Percentiles rank a stretch among this genome's conserved stretches.
phyloP scores from a whole-genome alignment of 1,140 invertebrate genomes.

The Brachionus plicatilis region DNA sequence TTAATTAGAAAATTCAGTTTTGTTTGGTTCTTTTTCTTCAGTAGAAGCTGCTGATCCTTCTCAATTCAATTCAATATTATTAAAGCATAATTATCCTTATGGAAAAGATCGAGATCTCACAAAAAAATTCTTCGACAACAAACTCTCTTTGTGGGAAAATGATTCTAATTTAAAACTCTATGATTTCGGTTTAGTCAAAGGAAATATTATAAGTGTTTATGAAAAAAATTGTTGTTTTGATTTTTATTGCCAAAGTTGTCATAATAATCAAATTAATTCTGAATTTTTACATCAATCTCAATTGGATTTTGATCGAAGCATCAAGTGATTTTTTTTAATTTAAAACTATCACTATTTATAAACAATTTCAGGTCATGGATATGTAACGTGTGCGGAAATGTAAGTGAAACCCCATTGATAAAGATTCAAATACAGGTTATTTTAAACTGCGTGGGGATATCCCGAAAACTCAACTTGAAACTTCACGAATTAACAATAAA shows the following conservation, averaged over 20 bases:
- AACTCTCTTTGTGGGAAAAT: not conserved
- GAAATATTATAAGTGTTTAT: not conserved
- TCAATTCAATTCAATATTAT: not conserved
- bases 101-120: too few relatives aligned
- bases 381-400: not conserved
- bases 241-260: slow-evolving; percentile 2
- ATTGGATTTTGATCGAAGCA: not conserved
- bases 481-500: not conserved
- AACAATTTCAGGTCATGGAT: not conserved
- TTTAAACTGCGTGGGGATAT: not conserved
- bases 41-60: not conserved
- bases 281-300: not conserved
- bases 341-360: not conserved
- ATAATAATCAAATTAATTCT: not conserved
- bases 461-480: not conserved
- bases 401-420: not conserved
- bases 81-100: too few relatives aligned
- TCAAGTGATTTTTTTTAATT: not conserved
- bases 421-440: slow-evolving; percentile 1
- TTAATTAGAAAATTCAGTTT: not conserved
- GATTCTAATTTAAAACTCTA: not conserved
- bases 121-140: not conserved
- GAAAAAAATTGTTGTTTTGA: slow-evolving; percentile 27
- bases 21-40: not conserved
- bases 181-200: not conserved